Percentiles rank a stretch among this genome's conserved stretches.
These are phyloP conservation scores for Crambe crambe DNA, from an alignment of 37 sponge, comb jelly and placozoan genomes.

Conservation along the genomic window DNA sequence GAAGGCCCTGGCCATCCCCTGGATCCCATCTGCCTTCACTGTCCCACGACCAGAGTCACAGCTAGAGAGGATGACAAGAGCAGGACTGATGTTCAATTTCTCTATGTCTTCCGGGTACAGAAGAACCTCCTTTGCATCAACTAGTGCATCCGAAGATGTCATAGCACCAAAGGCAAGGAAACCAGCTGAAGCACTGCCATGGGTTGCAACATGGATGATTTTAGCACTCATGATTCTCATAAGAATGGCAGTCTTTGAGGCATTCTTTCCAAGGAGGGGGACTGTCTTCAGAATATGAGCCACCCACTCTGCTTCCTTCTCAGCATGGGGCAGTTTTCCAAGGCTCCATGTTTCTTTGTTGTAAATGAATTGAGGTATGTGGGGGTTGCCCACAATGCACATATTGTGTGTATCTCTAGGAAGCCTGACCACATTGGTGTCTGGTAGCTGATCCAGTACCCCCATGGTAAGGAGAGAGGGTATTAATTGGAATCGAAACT, in stretches of 20 bases:
- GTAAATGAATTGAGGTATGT: conserved; percentile 58
- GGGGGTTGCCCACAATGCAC: conserved; percentile 71
- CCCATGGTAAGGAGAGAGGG: conserved; percentile 70
- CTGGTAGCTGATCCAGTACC: conserved; percentile 24
- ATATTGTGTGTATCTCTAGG: conserved; percentile 17
- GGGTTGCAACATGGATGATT: conserved; percentile 73
- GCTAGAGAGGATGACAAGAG: conserved; percentile 67
- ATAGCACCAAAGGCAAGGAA: conserved; percentile 57
- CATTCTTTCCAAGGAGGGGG: conserved; percentile 62
- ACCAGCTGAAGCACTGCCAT: conserved; percentile 53
- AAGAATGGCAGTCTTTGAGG: conserved; percentile 57
- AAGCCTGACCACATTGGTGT: conserved; percentile 1
- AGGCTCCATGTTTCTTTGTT: conserved; percentile 41
- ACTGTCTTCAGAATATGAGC: conserved; percentile 43
- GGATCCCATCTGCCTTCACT: background rate
- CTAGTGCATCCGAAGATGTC: background rate
- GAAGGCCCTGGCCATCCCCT: conserved; percentile 53
- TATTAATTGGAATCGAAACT: conserved; percentile 37
- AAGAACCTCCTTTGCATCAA: conserved; percentile 32
- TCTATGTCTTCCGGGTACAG: conserved; percentile 65
- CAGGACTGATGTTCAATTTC: conserved; percentile 41
- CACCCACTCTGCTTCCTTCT: conserved; percentile 64
- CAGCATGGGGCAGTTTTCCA: conserved; percentile 72
- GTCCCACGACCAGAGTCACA: conserved; percentile 60
- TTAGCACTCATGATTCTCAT: conserved; percentile 50